Percentiles rank a stretch among this genome's conserved stretches.
Conservation (phyloP, 2,797 vertebrate genomes). For the Remorina albescens region DNA sequence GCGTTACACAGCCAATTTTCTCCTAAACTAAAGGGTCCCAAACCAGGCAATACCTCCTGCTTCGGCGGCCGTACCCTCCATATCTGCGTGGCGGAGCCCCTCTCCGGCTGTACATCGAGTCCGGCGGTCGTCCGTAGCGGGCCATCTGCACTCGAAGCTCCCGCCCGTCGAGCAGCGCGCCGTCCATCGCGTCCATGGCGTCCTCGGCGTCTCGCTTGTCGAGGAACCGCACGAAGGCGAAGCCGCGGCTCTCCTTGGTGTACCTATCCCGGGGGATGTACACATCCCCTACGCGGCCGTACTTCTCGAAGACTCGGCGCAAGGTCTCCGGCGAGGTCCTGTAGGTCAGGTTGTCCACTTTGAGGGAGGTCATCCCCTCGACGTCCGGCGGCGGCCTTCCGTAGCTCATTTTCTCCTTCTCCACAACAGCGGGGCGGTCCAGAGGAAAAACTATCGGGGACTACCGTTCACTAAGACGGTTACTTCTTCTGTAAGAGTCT, state of each 20-base stretch:
- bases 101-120: slow-evolving; percentile 91
- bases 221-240: slow-evolving; percentile 96
- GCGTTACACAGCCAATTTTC: not conserved
- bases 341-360: slow-evolving; percentile 97
- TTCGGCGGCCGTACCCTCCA: slow-evolving; percentile 71
- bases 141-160: slow-evolving; percentile 97
- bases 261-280: slow-evolving; percentile 96
- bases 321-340: slow-evolving; percentile 96
- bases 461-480: not conserved
- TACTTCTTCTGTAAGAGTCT: rapidly evolving
- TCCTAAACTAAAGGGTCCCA: not conserved
- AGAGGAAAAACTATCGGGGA: not conserved
- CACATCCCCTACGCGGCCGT: slow-evolving; percentile 94
- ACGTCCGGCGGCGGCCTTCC: slow-evolving; percentile 95
- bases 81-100: slow-evolving; percentile 88
- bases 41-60: slow-evolving; percentile 59
- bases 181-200: slow-evolving; percentile 98
- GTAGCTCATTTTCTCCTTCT: slow-evolving; percentile 89
- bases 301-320: slow-evolving; percentile 95
- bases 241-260: slow-evolving; percentile 96
- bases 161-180: slow-evolving; percentile 93
- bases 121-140: slow-evolving; percentile 93
- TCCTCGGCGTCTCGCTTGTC: slow-evolving; percentile 97
- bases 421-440: not conserved
- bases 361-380: slow-evolving; percentile 97